Percentiles rank a stretch among this genome's conserved stretches.
Evolutionary conservation across 1,140 invertebrate species (phyloP).

Genomic region (Trichogramma pretiosum): DNA sequence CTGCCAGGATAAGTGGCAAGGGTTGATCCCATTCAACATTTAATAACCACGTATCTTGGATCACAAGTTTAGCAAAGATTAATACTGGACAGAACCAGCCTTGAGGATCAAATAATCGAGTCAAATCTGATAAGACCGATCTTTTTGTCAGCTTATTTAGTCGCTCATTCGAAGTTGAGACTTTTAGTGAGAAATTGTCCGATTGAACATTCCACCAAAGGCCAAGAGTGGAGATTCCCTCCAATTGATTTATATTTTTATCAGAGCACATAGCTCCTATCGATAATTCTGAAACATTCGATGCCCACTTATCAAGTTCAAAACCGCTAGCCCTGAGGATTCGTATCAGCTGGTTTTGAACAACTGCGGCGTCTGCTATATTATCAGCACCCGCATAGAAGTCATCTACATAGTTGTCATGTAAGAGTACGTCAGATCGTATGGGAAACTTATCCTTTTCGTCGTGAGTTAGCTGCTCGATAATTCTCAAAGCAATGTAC

Average conservation of each 20-base stretch:
- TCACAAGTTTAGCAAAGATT: constrained; percentile 26
- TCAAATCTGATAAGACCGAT: constrained; percentile 15
- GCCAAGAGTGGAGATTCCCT: not conserved
- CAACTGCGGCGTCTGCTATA: not conserved
- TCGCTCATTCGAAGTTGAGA: not conserved
- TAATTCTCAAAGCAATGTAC: not conserved
- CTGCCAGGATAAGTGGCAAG: not conserved
- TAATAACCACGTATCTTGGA: constrained; percentile 24
- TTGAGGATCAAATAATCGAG: constrained; percentile 21
- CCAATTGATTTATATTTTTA: not conserved
- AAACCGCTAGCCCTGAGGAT: not conserved
- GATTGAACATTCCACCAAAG: not conserved
- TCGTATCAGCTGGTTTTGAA: not conserved
- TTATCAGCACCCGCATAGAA: not conserved
- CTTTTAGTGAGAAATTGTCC: not conserved
- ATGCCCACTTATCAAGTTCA: constrained; percentile 10
- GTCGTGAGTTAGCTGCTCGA: constrained; percentile 8
- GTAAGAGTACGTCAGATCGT: not conserved
- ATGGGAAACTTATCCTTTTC: constrained; percentile 2
- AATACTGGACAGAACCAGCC: constrained; percentile 25
- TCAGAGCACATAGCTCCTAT: not conserved
- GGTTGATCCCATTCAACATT: not conserved
- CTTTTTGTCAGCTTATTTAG: constrained; percentile 11
- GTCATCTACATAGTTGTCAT: constrained; percentile 10
- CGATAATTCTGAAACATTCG: not conserved